phyloP scores from a whole-genome alignment of 2,888 invertebrate species.

The Germaria angustata region DNA sequence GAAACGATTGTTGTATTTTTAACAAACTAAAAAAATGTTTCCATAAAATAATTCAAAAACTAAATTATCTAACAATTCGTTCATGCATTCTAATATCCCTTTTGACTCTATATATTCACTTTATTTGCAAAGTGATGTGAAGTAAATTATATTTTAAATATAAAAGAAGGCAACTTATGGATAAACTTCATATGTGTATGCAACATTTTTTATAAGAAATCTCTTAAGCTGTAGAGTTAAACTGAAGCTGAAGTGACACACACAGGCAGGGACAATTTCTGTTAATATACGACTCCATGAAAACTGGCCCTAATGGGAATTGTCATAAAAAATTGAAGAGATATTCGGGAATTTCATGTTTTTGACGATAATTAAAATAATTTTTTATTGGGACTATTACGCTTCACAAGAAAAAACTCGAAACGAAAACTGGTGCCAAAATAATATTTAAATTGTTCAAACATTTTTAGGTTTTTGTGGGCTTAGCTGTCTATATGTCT shows the following conservation, averaged over 20 bases:
- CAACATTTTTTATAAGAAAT: slow-evolving; percentile 40
- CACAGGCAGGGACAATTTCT: too few species aligned
- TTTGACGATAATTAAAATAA: too few species aligned
- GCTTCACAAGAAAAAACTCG: too few species aligned
- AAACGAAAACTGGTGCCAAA: too few species aligned
- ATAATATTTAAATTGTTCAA: too few species aligned
- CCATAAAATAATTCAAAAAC: slow-evolving; percentile 33
- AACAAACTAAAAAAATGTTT: not conserved
- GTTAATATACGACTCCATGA: too few species aligned
- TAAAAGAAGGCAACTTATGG: slow-evolving; percentile 5
- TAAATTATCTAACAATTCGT: slow-evolving; percentile 53
- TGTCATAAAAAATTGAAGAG: too few species aligned
- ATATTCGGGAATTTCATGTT: too few species aligned
- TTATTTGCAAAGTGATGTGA: slow-evolving; percentile 37
- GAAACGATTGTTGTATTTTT: slow-evolving; percentile 44
- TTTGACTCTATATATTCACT: slow-evolving; percentile 35
- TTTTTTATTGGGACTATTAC: too few species aligned
- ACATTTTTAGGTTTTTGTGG: too few species aligned
- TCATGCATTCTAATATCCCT: slow-evolving; percentile 23
- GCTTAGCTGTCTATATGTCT: too few species aligned
- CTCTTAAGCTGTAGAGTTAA: slow-evolving; percentile 8
- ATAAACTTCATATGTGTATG: slow-evolving; percentile 17
- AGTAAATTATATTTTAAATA: slow-evolving; percentile 29
- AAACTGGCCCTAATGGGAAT: too few species aligned
- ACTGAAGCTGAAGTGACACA: not conserved